phyloP scores from a whole-genome alignment of 2,113 vertebrate species.

The Pelvicachromis taeniatus region DNA sequence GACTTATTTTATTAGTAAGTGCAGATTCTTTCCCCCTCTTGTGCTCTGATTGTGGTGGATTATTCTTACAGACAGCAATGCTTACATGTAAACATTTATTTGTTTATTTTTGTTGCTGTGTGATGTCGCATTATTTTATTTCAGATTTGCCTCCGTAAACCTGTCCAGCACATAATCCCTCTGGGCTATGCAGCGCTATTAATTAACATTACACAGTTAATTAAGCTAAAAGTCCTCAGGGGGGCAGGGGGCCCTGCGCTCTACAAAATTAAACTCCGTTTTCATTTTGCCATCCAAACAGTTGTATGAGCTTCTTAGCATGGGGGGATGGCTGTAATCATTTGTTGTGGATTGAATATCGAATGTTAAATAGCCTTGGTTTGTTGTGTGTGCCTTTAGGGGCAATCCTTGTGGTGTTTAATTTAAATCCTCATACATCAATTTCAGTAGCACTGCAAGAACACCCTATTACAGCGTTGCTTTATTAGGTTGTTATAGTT shows the following conservation, averaged over 20 bases:
- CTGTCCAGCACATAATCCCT: background rate
- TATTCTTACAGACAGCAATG: background rate
- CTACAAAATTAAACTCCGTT: background rate
- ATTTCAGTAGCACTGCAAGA: background rate
- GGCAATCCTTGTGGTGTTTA: background rate
- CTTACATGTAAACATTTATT: background rate
- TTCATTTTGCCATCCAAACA: background rate
- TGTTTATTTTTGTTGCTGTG: background rate
- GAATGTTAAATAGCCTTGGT: background rate
- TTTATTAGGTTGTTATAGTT: background rate
- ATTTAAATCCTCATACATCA: background rate
- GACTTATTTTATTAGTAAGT: background rate
- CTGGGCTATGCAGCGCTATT: background rate
- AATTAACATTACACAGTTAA: conserved; percentile 46
- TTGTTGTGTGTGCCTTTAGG: background rate
- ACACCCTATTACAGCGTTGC: background rate
- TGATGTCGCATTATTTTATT: background rate
- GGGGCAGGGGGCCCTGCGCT: background rate
- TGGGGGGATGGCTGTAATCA: background rate
- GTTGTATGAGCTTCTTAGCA: background rate
- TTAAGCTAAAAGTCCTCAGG: conserved; percentile 26
- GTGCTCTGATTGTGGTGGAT: background rate
- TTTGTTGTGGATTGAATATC: background rate
- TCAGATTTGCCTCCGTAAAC: background rate
- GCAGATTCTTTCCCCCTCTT: background rate